Base-by-base conservation (phyloP, 2,888 invertebrate genomes). In the Mythimna loreyi region DNA sequence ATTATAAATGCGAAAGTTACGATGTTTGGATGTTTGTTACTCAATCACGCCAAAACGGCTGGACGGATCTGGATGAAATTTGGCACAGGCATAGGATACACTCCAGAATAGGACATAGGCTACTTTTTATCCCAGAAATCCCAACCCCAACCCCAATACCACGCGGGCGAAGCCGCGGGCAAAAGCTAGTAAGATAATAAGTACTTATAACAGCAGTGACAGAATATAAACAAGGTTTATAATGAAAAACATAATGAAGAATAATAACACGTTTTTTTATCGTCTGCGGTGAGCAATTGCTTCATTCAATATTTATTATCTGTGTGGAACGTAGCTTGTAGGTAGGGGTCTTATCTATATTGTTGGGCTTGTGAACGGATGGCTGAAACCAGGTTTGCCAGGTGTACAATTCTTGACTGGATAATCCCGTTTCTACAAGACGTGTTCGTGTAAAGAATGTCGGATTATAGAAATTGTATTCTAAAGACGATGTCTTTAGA, bases 291-390 rank as follows among this genome's bases (percentile, higher is more conserved):
- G 78, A 72, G 75, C 65, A 66, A 75, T 78, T 66, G 75, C 53
- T 78, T 72, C 78, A 75, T 75, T 78, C 78, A 75, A 53, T 61
- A 72, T 72, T 72, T 66, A 72, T 75, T 55, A 76, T 64, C 63
- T 59, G 11, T 28, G 23, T 40, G 49, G 61, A 45, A 49, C 56
- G 43, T 61, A 49, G 36, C 58, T 66, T 28, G 28, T 30, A 60
- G 40, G 43, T 59, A 53, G 47, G 33, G 30, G 49, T 56, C 40
- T 49, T 56, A 68, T 68, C 45, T 75, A 49, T 50, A 57, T 61
- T 61, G 43, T 57, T 40, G 28, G 33, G 57, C 21, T 65, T 53
- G 45, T 45, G 45, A 71, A 33, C 58, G 30, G 56, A 30, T 40
- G 21, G 40, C 30, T 43, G 0, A 33, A 45, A 74, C 72, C 53